Percentiles rank a stretch among this genome's conserved stretches.
phyloP scores from a whole-genome alignment of 2,888 invertebrate genomes.

The Plagiodera versicolora region DNA sequence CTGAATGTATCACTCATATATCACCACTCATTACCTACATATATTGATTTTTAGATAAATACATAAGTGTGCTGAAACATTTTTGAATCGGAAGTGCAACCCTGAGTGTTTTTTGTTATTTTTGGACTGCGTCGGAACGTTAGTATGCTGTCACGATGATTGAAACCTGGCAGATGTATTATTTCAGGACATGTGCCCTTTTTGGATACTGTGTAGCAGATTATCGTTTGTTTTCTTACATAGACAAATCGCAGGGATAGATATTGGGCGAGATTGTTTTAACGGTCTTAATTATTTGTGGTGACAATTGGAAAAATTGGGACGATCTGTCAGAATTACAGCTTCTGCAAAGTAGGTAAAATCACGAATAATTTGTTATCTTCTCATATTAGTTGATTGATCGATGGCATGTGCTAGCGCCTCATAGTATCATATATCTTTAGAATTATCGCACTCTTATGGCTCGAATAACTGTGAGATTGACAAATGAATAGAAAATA shows the following conservation, averaged over 20 bases:
- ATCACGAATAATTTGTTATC: slow-evolving; percentile 1
- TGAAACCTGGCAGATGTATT: slow-evolving; percentile 55
- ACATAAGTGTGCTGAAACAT: slow-evolving; percentile 45
- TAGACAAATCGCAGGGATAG: slow-evolving; percentile 16
- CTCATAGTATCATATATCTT: too few species aligned
- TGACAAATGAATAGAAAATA: too few species aligned
- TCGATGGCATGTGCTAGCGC: background rate
- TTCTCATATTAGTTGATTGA: background rate
- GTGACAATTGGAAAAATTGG: slow-evolving; percentile 27
- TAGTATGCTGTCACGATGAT: slow-evolving; percentile 50
- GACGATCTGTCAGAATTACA: slow-evolving; percentile 15
- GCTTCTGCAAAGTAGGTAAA: background rate
- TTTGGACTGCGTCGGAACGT: slow-evolving; percentile 46
- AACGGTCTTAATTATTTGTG: slow-evolving; percentile 24
- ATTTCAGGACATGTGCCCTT: slow-evolving; percentile 53
- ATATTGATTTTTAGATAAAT: slow-evolving; percentile 9
- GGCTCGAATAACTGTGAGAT: too few species aligned
- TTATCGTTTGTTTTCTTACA: slow-evolving; percentile 17
- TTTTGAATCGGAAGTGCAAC: slow-evolving; percentile 43
- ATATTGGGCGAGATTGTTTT: slow-evolving; percentile 12
- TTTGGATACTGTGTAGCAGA: slow-evolving; percentile 11
- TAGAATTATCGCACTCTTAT: too few species aligned
- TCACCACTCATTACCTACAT: slow-evolving; percentile 10
- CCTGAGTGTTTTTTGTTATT: slow-evolving; percentile 48
- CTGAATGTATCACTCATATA: background rate